Percentiles rank a stretch among this genome's conserved stretches.
These are phyloP conservation scores for Cenopis cana DNA, from an alignment of 2,888 invertebrate genomes.

Conservation along the genomic window DNA sequence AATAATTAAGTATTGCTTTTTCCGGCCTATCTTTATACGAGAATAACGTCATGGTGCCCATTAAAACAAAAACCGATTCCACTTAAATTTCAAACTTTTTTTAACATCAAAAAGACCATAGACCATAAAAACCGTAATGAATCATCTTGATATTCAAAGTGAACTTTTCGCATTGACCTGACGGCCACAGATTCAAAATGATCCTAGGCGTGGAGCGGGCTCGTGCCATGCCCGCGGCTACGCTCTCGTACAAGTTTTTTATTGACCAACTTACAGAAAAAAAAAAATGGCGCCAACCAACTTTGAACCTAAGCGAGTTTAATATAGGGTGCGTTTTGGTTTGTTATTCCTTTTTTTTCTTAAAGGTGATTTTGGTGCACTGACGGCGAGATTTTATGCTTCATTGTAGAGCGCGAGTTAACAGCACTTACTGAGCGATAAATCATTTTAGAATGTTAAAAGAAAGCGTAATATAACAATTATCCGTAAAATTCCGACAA, in stretches of 20 bases:
- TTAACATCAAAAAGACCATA: constrained; percentile 16
- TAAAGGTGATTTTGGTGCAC: constrained; percentile 53
- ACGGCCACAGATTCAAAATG: constrained; percentile 59
- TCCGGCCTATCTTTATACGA: background rate
- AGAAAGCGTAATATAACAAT: constrained; percentile 43
- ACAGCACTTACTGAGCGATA: constrained; percentile 43
- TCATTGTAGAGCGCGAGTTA: constrained; percentile 57
- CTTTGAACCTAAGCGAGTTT: background rate
- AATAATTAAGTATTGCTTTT: too few relatives aligned
- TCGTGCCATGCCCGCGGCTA: constrained; percentile 72
- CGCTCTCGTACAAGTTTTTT: constrained; percentile 51
- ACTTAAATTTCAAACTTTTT: constrained; percentile 23
- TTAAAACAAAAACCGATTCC: background rate
- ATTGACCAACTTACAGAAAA: constrained; percentile 45
- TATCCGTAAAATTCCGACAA: constrained; percentile 40
- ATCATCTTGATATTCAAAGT: constrained; percentile 39
- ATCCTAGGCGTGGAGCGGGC: constrained; percentile 68
- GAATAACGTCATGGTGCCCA: too few relatives aligned
- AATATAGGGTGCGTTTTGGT: constrained; percentile 45
- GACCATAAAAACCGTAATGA: constrained; percentile 36
- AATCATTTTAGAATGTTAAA: constrained; percentile 44
- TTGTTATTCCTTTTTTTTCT: constrained; percentile 49
- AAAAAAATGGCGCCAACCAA: constrained; percentile 21
- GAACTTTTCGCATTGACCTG: constrained; percentile 58
- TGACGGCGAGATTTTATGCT: constrained; percentile 60